Evolutionary conservation across 2,888 invertebrate species (phyloP).

Genomic region (Cheilosia grossa): DNA sequence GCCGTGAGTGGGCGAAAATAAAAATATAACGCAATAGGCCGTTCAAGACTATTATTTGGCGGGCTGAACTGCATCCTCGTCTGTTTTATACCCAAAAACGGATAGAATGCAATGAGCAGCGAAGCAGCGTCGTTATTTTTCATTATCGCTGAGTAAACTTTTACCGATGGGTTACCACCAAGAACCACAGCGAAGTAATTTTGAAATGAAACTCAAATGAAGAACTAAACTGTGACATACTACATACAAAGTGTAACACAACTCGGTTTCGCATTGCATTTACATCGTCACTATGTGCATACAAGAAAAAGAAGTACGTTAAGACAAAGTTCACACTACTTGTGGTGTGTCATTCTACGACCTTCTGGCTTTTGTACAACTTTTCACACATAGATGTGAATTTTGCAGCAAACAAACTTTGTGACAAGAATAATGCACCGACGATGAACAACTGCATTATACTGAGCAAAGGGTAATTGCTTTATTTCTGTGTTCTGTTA

Average conservation of each 20-base stretch:
- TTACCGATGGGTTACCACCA: no score
- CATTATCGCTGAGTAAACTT: no score
- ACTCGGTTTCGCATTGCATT: constrained; percentile 29
- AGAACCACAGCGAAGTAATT: no score
- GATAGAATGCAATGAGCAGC: no score
- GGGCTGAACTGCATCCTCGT: no score
- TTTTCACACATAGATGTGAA: constrained; percentile 44
- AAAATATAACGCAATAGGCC: no score
- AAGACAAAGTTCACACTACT: constrained; percentile 61
- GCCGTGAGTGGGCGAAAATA: no score
- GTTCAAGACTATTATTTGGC: no score
- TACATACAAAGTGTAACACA: background rate
- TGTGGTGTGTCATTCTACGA: constrained; percentile 26
- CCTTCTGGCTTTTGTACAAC: constrained; percentile 43
- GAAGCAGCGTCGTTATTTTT: no score
- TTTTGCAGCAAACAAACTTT: constrained; percentile 19
- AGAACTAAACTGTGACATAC: background rate
- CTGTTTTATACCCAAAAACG: no score
- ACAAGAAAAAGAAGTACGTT: constrained; percentile 47
- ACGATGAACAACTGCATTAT: constrained; percentile 28
- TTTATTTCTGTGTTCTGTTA: constrained; percentile 23
- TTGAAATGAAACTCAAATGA: no score
- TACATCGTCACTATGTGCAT: constrained; percentile 36
- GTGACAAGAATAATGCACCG: constrained; percentile 40
- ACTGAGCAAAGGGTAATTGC: constrained; percentile 31